These are phyloP conservation scores for Porites cylindrica DNA, from an alignment of 92 coral and sea anemone genomes.

Conservation along the genomic window DNA sequence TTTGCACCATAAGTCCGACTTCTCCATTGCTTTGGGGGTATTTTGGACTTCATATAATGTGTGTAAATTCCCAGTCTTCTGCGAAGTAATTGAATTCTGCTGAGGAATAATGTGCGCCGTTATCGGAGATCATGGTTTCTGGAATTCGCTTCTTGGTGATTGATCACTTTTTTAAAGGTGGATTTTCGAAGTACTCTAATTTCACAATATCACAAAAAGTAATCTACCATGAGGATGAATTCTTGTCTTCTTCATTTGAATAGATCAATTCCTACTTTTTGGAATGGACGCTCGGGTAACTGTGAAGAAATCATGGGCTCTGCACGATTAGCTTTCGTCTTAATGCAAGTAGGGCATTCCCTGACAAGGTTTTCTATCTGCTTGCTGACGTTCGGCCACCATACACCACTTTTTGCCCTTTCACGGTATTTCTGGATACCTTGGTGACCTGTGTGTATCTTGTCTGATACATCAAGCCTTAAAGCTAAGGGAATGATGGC, in stretches of 20 bases:
- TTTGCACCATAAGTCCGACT: slow-evolving; percentile 47
- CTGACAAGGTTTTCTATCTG: too few relatives aligned
- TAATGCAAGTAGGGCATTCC: slow-evolving; percentile 44
- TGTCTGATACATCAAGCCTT: slow-evolving; percentile 33
- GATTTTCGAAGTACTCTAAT: neutral
- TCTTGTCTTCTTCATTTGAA: too few relatives aligned
- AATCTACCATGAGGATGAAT: slow-evolving; percentile 21
- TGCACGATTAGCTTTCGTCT: neutral
- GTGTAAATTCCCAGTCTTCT: slow-evolving; percentile 54
- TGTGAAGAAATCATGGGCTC: too few relatives aligned
- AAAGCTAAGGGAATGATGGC: slow-evolving; percentile 27
- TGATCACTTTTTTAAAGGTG: too few relatives aligned
- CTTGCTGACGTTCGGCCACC: neutral
- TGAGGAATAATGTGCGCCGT: slow-evolving; percentile 62
- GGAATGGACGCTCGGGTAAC: too few relatives aligned
- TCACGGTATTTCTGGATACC: slow-evolving; percentile 62
- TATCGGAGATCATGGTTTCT: slow-evolving; percentile 49
- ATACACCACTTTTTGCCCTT: slow-evolving; percentile 31
- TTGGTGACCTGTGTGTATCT: slow-evolving; percentile 53
- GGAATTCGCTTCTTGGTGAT: too few relatives aligned
- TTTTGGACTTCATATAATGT: slow-evolving; percentile 53
- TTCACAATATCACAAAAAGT: slow-evolving; percentile 48
- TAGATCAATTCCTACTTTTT: too few relatives aligned
- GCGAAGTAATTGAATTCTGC: slow-evolving; percentile 41
- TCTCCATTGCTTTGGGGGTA: slow-evolving; percentile 46